Evolutionary conservation across 2,113 vertebrate species (phyloP), one percentile per base, ranked within the genome.

Genomic region (Delphinus delphis): DNA sequence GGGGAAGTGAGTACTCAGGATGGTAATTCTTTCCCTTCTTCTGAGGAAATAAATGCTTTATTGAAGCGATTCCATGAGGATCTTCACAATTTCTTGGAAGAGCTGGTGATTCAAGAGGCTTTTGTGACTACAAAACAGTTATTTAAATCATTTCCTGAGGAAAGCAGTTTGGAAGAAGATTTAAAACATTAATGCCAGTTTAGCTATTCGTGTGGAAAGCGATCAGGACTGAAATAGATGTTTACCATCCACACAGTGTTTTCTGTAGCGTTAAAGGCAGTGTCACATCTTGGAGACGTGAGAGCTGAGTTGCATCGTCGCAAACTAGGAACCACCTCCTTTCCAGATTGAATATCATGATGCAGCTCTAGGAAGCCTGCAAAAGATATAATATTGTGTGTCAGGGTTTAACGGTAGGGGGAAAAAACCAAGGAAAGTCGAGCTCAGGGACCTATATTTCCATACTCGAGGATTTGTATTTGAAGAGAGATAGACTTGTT

Each of bases 71-170:
- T 97, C 83, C 79, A n/a, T 31, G 87, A 97, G 93, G 90, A 94
- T 90, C 90, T 97, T 95, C 82, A 81, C 60, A 90, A 36, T 97
- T 97, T 98, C 94, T 94, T 79, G 76, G 94, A 97, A 90, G 92
- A 92, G 68, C n/a, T 79, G 84, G 77, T 86, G 87, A 96, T 96
- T 96, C 96, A 88, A 86, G 92, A 95, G 92, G 84, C 41, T 97
- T 97, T 90, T 73, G 74, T 88, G 88, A 96, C 88, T 65, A 70
- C 67, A 67, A 96, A 96, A 95, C 81, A 93, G 88, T 91, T 95
- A 84, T 96, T 98, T 97, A 94, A 97, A 79, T 81, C 68, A 85
- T 94, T 95, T 97, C 84, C 88, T 62, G 41, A 88, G 80, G 80
- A 92, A 94, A 90, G 90, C 74, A 47, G 12, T 93, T 97, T 96